Conservation (phyloP, 1,140 invertebrate species). For the Drosophila pandora region DNA sequence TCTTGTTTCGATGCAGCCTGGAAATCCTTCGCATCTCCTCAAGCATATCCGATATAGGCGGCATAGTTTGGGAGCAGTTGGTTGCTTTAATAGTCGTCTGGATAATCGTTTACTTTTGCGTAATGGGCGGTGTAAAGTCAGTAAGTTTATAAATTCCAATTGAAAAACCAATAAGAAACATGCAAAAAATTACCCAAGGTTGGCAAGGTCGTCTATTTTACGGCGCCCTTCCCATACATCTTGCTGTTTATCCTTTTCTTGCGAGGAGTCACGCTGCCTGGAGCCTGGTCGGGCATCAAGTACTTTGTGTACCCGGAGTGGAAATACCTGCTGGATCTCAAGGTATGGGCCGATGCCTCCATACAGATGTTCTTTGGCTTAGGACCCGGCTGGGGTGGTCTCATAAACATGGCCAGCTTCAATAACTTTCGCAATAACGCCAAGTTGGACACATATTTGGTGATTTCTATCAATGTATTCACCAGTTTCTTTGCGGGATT, state of each 20-base stretch:
- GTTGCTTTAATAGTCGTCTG: constrained; percentile 89
- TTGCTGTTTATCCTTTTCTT: constrained; percentile 90
- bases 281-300: constrained; percentile 89
- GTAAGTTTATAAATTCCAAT: constrained; percentile 67
- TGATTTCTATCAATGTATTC: constrained; percentile 91
- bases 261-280: constrained; percentile 90
- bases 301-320: constrained; percentile 94
- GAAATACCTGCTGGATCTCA: constrained; percentile 87
- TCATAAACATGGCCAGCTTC: constrained; percentile 95
- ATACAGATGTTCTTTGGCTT: constrained; percentile 96
- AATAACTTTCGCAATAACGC: constrained; percentile 93
- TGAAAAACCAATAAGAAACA: not conserved
- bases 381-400: constrained; percentile 95
- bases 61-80: constrained; percentile 90
- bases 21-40: constrained; percentile 88
- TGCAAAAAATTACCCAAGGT: constrained; percentile 48
- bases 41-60: constrained; percentile 88
- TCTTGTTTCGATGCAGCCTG: constrained; percentile 84
- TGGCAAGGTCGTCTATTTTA: constrained; percentile 92
- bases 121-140: constrained; percentile 92
- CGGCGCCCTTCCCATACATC: constrained; percentile 93
- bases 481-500: constrained; percentile 97
- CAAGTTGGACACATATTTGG: constrained; percentile 88
- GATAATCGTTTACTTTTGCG: constrained; percentile 91
- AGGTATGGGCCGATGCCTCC: constrained; percentile 96